phyloP scores from a whole-genome alignment of 92 coral and sea anemone species.

The Nematostella vectensis region DNA sequence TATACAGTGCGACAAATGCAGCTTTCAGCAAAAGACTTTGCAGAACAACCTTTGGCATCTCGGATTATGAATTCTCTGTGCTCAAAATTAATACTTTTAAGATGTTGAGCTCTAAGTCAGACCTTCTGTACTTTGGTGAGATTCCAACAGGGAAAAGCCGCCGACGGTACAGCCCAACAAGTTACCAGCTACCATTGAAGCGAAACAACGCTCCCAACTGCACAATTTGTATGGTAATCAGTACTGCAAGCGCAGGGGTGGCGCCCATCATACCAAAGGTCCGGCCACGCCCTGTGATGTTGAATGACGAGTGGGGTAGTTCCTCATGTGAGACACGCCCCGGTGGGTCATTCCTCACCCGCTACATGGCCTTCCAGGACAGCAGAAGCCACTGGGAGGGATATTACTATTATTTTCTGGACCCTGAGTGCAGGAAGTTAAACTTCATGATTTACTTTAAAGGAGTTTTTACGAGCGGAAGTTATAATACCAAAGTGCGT shows the following conservation, averaged over 20 bases:
- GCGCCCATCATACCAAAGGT: constrained; percentile 35
- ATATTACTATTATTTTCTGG: constrained; percentile 39
- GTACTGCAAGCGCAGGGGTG: constrained; percentile 24
- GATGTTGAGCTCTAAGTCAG: constrained; percentile 23
- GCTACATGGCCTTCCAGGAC: constrained; percentile 52
- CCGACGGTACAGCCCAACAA: constrained; percentile 38
- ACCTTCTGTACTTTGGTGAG: constrained; percentile 55
- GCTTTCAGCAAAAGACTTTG: constrained; percentile 64
- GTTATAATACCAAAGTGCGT: constrained; percentile 19
- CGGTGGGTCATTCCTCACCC: constrained; percentile 47
- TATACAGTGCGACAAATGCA: constrained; percentile 22
- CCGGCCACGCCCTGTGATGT: constrained; percentile 25
- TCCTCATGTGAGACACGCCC: constrained; percentile 64
- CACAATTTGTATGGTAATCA: constrained; percentile 39
- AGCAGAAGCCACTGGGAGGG: constrained; percentile 43
- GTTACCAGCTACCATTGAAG: constrained; percentile 60
- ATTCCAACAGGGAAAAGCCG: constrained; percentile 40
- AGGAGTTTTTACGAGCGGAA: constrained; percentile 44
- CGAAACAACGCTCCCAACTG: constrained; percentile 52
- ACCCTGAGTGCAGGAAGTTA: constrained; percentile 50
- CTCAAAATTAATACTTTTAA: constrained; percentile 45
- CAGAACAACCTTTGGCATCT: constrained; percentile 58
- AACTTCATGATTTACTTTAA: constrained; percentile 41
- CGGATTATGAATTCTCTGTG: constrained; percentile 55
- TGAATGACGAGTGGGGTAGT: constrained; percentile 61